Conservation (phyloP, 2,797 vertebrate species). For the Gadopsis bispinosus region DNA sequence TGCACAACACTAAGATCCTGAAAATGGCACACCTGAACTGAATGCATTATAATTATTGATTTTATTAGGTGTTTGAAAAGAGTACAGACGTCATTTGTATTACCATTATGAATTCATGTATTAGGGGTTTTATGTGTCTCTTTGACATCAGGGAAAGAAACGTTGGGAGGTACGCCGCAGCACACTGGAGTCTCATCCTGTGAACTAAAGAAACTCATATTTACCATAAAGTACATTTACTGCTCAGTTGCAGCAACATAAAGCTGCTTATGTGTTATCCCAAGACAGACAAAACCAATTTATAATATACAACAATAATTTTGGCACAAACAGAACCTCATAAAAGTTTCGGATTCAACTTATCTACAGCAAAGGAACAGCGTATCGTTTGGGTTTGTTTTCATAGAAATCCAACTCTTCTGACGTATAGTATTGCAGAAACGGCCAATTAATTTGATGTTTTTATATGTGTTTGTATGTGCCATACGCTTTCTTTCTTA, state of each 20-base stretch:
- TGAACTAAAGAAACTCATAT: not conserved
- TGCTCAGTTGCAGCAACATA: not conserved
- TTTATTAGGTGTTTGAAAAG: not conserved
- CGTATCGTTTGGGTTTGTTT: not conserved
- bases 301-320: not conserved
- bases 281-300: not conserved
- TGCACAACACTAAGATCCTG: not conserved
- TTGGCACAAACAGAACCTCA: not conserved
- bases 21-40: not conserved
- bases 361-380: not conserved
- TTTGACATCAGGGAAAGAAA: not conserved
- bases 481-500: not conserved
- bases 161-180: not conserved
- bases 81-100: not conserved
- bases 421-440: not conserved
- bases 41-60: not conserved
- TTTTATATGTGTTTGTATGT: not conserved
- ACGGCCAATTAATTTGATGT: not conserved
- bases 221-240: not conserved
- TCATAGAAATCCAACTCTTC: not conserved
- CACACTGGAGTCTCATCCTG: not conserved
- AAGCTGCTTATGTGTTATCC: not conserved
- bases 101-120: not conserved
- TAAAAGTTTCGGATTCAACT: not conserved
- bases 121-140: not conserved